Evolutionary conservation across 2,113 vertebrate genomes (phyloP).

Genomic region (Atlantisia rogersi): DNA sequence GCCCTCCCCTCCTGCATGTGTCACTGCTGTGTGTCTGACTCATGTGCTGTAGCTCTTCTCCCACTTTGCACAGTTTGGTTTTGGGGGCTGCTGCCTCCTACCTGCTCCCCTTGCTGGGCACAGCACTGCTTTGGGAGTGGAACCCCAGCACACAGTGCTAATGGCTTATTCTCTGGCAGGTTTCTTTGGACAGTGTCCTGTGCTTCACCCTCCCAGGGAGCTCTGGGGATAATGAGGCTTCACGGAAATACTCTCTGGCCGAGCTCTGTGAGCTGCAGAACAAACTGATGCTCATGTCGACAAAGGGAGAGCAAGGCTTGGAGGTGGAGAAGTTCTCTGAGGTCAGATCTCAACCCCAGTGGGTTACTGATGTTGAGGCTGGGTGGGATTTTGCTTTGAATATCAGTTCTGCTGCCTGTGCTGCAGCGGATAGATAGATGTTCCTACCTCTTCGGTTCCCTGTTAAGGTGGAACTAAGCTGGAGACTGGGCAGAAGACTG

Average conservation of each 20-base stretch:
- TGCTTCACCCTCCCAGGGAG: slow-evolving; percentile 77
- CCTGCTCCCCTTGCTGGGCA: background rate
- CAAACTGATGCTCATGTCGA: slow-evolving; percentile 97
- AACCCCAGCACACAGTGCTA: accelerated
- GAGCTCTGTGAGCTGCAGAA: slow-evolving; percentile 92
- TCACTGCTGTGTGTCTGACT: background rate
- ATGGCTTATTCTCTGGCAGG: slow-evolving; percentile 56
- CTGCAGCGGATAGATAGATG: background rate
- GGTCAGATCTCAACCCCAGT: slow-evolving; percentile 67
- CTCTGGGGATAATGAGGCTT: slow-evolving; percentile 34
- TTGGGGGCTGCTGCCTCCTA: background rate
- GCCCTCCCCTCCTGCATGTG: background rate
- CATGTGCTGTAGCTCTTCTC: background rate
- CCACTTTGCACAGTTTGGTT: background rate
- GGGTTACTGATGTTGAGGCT: background rate
- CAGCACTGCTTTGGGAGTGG: background rate
- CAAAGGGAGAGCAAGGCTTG: slow-evolving; percentile 87
- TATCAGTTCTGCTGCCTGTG: background rate
- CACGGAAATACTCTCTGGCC: slow-evolving; percentile 81
- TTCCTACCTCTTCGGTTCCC: background rate
- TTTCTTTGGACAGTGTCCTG: slow-evolving; percentile 82
- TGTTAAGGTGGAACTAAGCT: background rate
- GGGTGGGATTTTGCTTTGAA: background rate
- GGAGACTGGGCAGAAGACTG: background rate
- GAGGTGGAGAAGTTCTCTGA: slow-evolving; percentile 92